These are phyloP conservation scores for Ptychoptera albimana DNA, from an alignment of 2,888 invertebrate species.

Conservation along the genomic window DNA sequence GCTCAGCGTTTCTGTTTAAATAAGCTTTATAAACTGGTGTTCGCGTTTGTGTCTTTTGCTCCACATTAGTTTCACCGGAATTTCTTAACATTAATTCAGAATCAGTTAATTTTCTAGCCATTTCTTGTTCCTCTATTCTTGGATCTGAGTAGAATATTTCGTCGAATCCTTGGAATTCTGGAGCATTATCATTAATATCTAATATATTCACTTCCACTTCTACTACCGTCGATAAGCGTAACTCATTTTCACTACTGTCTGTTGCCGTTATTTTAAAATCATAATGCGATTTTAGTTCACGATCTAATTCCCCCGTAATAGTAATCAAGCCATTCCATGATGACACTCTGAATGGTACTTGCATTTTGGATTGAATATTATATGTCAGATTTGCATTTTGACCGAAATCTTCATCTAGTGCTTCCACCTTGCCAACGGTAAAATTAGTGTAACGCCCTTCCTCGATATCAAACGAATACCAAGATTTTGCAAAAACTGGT, in stretches of 20 bases:
- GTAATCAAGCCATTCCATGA: constrained; percentile 49
- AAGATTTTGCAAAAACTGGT: constrained; percentile 65
- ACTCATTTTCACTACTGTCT: constrained; percentile 47
- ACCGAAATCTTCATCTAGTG: constrained; percentile 65
- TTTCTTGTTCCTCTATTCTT: constrained; percentile 27
- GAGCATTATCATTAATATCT: constrained; percentile 73
- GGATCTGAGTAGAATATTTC: constrained; percentile 28
- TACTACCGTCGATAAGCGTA: constrained; percentile 50
- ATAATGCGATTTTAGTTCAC: constrained; percentile 55
- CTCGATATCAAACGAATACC: constrained; percentile 66
- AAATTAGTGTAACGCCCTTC: constrained; percentile 60
- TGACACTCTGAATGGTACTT: constrained; percentile 55
- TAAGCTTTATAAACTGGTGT: constrained; percentile 63
- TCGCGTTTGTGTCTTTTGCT: constrained; percentile 10
- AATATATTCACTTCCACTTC: constrained; percentile 66
- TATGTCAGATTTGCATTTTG: constrained; percentile 66
- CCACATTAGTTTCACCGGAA: neutral
- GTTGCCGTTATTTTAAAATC: constrained; percentile 53
- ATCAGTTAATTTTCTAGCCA: constrained; percentile 18
- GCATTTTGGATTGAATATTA: constrained; percentile 36
- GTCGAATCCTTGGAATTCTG: constrained; percentile 63
- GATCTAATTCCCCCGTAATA: constrained; percentile 59
- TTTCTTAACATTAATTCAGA: constrained; percentile 12
- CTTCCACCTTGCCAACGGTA: constrained; percentile 59
- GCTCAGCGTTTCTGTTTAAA: constrained; percentile 54